Conservation (phyloP, 2,113 vertebrate species). For the Gopherus evgoodei region DNA sequence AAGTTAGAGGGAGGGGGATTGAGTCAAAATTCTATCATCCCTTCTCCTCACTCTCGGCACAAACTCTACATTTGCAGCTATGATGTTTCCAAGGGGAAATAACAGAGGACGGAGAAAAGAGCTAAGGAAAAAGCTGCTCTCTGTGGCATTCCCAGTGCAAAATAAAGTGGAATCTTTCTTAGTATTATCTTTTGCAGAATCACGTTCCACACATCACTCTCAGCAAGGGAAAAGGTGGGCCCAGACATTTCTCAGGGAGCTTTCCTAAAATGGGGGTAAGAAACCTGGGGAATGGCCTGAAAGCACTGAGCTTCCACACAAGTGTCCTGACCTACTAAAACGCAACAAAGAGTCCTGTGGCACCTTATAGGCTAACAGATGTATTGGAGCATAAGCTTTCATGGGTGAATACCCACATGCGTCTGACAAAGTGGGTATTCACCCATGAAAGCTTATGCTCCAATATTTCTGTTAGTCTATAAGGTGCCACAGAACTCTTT, state of each 20-base stretch:
- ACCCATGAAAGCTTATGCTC: too few relatives aligned
- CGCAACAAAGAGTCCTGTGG: too few relatives aligned
- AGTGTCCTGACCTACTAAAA: rapidly evolving
- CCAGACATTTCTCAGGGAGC: rapidly evolving
- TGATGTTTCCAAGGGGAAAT: rapidly evolving
- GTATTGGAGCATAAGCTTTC: too few relatives aligned
- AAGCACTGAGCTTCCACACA: background rate
- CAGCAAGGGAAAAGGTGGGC: background rate
- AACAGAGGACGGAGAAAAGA: background rate
- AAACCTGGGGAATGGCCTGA: rapidly evolving
- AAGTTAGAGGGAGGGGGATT: background rate
- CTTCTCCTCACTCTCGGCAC: rapidly evolving
- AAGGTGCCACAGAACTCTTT: too few relatives aligned
- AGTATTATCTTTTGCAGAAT: background rate
- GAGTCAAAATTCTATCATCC: background rate
- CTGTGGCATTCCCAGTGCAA: background rate
- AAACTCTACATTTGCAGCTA: rapidly evolving
- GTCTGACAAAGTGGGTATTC: too few relatives aligned
- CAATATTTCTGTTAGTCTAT: too few relatives aligned
- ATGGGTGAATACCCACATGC: too few relatives aligned
- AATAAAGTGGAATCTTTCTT: background rate
- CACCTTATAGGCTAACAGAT: too few relatives aligned
- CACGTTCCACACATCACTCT: background rate
- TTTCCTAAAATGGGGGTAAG: background rate
- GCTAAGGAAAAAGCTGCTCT: background rate